phyloP scores from a whole-genome alignment of 64 coral and sea anemone species.

The Orbicella faveolata region DNA sequence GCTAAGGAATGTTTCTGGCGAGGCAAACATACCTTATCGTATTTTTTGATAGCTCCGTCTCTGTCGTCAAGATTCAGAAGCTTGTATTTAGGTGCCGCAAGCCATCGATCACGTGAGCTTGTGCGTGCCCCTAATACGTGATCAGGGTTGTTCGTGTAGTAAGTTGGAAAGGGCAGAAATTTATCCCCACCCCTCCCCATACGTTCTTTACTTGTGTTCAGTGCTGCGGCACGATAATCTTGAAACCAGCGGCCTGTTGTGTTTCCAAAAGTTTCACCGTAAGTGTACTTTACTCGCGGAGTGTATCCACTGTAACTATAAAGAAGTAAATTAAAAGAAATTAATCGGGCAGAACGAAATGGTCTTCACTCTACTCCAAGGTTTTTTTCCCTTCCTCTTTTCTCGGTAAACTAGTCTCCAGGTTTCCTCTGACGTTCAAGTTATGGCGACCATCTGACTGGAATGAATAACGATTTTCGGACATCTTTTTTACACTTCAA shows the following conservation, averaged over 20 bases:
- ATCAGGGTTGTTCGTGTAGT: constrained; percentile 86
- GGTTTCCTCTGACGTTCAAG: too few species aligned
- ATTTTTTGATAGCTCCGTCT: constrained; percentile 58
- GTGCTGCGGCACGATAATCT: constrained; percentile 66
- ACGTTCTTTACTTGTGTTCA: constrained; percentile 85
- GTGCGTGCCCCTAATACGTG: constrained; percentile 84
- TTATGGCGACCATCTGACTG: too few species aligned
- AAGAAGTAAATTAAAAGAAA: not conserved
- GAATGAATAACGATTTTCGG: too few species aligned
- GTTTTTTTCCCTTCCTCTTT: too few species aligned
- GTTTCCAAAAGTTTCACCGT: constrained; percentile 80
- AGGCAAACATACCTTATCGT: constrained; percentile 55
- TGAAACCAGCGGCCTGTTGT: constrained; percentile 87
- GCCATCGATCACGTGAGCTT: constrained; percentile 82
- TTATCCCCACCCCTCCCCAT: constrained; percentile 84
- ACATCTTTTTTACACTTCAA: too few species aligned
- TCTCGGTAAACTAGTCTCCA: too few species aligned
- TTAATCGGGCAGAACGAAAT: too few species aligned
- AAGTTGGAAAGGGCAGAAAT: constrained; percentile 82
- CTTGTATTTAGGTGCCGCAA: constrained; percentile 80
- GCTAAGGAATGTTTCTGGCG: too few species aligned
- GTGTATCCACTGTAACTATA: constrained; percentile 83
- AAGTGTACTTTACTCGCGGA: constrained; percentile 72
- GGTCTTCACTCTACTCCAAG: too few species aligned
- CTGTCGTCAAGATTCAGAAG: constrained; percentile 70